Percentiles rank a stretch among this genome's conserved stretches.
Evolutionary conservation across 2,888 invertebrate species (phyloP).

Genomic region (Cheilosia impressa): DNA sequence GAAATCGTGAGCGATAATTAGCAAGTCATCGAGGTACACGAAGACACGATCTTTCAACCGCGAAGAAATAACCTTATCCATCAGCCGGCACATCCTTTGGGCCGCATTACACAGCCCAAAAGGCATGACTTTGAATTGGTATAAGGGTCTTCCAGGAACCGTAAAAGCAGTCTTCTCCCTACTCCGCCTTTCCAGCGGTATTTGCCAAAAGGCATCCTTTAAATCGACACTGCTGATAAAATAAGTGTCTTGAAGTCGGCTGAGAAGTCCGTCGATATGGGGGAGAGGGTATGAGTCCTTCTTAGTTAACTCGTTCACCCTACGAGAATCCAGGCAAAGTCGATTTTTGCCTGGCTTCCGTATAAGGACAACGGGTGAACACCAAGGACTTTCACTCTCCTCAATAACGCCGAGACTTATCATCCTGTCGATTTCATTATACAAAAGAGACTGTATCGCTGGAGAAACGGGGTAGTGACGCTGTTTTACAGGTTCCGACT

Average conservation of each 20-base stretch:
- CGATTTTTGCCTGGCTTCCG: constrained; percentile 76
- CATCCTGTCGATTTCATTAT: constrained; percentile 17
- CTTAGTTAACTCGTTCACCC: constrained; percentile 76
- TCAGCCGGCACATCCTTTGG: constrained; percentile 62
- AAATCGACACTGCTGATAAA: constrained; percentile 76
- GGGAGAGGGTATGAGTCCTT: constrained; percentile 60
- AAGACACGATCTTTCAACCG: constrained; percentile 33
- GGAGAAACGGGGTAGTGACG: constrained; percentile 42
- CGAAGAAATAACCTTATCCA: constrained; percentile 49
- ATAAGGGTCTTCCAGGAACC: constrained; percentile 48
- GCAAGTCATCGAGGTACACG: constrained; percentile 43
- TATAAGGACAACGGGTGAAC: constrained; percentile 50
- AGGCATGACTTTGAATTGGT: constrained; percentile 62
- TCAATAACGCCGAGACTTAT: constrained; percentile 10
- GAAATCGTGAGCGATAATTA: constrained; percentile 53
- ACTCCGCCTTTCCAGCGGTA: background rate
- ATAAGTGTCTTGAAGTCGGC: constrained; percentile 57
- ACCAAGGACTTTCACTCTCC: constrained; percentile 43
- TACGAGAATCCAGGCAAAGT: constrained; percentile 78
- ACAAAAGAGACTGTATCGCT: constrained; percentile 50
- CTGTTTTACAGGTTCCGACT: no score
- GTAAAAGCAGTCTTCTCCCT: constrained; percentile 51
- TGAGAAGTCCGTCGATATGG: constrained; percentile 74
- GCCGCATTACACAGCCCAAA: constrained; percentile 68
- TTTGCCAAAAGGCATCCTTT: constrained; percentile 33